Evolutionary conservation across 2,888 invertebrate species (phyloP), one percentile per base, ranked within the genome.

Genomic region (Eueremaeus valkanovi): DNA sequence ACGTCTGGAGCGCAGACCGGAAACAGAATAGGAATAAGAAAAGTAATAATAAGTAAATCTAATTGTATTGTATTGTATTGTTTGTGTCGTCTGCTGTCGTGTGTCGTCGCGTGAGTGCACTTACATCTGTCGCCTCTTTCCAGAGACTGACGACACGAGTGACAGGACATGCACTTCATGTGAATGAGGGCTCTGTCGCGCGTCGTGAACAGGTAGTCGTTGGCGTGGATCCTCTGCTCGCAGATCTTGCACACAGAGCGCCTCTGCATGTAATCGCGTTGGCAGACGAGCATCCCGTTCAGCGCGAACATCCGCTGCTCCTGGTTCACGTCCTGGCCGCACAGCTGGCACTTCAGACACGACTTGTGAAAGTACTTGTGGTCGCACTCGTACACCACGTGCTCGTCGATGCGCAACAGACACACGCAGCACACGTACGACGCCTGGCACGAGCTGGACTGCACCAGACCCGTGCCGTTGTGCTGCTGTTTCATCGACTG

Each of bases 91-190:
- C 55, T 21, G 73, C 16, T 58, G 63, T 31, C 63, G 11, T 24
- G 27, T 13, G n/a, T 11, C 18, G 31, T 63, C 36, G n/a, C 24
- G 61, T 11, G 72, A 63, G 16, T 51, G 6, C 9, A 51, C 13
- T 13, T n/a, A 21, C 6, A 58, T 27, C 24, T 58, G 29, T 58
- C 58, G 58, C 58, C 58, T 6, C n/a, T 58, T 24, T 58, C 58
- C 8, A 58, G 29, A 3, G 27, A 24, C 13, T 6, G 27, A 6
- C 58, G 58, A 58, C 58, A 58, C 3, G 27, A 11, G 6, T 6
- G 24, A 16, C 74, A 74, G 18, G 45, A 66, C 33, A 74, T 68
- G 31, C 74, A 74, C 33, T 66, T 74, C 33, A n/a, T 40, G 40
- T 74, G 74, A 18, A 74, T 51, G 21, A 18, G 40, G n/a, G n/a